Evolutionary conservation across 2,113 vertebrate genomes (phyloP).

Genomic region (Opisthocomus hoazin): DNA sequence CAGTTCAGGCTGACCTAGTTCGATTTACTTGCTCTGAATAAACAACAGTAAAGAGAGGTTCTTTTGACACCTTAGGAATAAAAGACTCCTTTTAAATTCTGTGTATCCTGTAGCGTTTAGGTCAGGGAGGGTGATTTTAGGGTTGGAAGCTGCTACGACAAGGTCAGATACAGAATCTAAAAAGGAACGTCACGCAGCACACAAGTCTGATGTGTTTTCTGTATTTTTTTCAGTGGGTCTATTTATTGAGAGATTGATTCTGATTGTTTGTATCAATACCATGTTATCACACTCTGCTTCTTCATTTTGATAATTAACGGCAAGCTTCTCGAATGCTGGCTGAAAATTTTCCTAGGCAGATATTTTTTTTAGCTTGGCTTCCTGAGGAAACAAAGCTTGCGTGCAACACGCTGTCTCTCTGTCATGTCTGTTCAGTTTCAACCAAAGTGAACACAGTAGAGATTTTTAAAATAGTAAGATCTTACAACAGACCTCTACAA

Average conservation of each 20-base stretch:
- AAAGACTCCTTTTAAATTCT: neutral
- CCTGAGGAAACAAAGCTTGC: conserved; percentile 53
- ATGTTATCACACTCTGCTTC: neutral
- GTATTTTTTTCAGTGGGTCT: neutral
- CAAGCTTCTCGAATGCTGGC: conserved; percentile 10
- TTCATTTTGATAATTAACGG: conserved; percentile 16
- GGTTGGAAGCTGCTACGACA: neutral
- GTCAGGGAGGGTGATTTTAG: neutral
- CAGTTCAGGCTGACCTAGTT: neutral
- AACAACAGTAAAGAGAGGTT: neutral
- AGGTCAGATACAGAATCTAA: neutral
- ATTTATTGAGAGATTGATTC: neutral
- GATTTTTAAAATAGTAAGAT: neutral
- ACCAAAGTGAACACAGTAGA: neutral
- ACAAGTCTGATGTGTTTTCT: neutral
- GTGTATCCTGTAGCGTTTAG: neutral
- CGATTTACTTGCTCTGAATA: neutral
- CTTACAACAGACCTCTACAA: neutral
- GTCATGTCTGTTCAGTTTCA: conserved; percentile 52
- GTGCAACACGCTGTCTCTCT: conserved; percentile 21
- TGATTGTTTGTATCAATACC: neutral
- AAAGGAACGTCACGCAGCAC: neutral
- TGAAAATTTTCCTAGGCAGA: conserved; percentile 4
- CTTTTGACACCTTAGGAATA: neutral
- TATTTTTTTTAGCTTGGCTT: neutral